Percentiles rank a stretch among this genome's conserved stretches.
phyloP scores from a whole-genome alignment of 2,888 invertebrate species.

The Entomobrya proxima region DNA sequence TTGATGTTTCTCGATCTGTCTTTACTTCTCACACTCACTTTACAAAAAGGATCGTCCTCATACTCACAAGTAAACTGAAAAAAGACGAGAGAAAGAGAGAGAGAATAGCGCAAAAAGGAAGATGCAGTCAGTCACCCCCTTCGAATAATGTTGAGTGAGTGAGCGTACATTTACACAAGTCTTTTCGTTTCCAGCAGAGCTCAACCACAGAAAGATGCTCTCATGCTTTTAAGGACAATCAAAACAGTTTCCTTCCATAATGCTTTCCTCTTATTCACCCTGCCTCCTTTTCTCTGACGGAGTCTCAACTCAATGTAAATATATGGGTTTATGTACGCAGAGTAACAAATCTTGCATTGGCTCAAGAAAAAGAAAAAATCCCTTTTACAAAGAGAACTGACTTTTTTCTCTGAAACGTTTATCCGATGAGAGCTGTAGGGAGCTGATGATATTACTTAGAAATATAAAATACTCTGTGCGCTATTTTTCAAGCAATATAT shows the following conservation, averaged over 20 bases:
- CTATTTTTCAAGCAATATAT: background rate
- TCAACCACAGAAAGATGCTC: conserved; percentile 53
- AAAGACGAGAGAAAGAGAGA: conserved; percentile 35
- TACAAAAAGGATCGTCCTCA: conserved; percentile 63
- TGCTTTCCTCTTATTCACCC: conserved; percentile 53
- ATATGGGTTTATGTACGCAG: conserved; percentile 39
- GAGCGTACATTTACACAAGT: conserved; percentile 20
- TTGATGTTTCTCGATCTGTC: conserved; percentile 74
- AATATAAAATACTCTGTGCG: background rate
- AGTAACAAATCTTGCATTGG: conserved; percentile 50
- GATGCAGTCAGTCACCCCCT: conserved; percentile 66
- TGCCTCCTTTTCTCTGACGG: conserved; percentile 27
- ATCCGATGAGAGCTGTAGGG: conserved; percentile 60
- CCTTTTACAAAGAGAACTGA: conserved; percentile 60
- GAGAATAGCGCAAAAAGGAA: conserved; percentile 29
- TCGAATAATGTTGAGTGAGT: conserved; percentile 47
- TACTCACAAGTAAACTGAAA: conserved; percentile 44
- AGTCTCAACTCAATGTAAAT: conserved; percentile 40
- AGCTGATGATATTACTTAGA: conserved; percentile 29
- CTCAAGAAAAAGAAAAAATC: conserved; percentile 53
- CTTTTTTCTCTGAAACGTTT: conserved; percentile 58
- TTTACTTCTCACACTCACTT: conserved; percentile 69
- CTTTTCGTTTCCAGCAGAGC: conserved; percentile 58
- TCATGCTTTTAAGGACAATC: conserved; percentile 66
- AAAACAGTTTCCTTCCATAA: conserved; percentile 65